Evolutionary conservation across 2,113 vertebrate genomes (phyloP), one percentile per base, ranked within the genome.

Genomic region (Stictonetta naevosa): DNA sequence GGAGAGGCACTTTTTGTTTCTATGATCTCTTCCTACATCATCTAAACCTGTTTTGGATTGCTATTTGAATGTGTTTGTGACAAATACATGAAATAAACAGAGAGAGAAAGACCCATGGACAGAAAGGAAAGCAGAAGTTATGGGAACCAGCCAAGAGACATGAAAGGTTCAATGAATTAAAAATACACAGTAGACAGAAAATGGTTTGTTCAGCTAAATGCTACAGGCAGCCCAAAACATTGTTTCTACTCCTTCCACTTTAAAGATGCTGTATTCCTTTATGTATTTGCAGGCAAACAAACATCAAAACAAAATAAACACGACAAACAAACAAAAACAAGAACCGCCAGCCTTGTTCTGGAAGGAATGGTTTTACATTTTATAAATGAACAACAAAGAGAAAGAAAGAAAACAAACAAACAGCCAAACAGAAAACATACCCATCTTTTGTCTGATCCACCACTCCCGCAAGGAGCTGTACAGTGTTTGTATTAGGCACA

Each of bases 361-460:
- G 31, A 93, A 81, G 31, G 48, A 91, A 82, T 5, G 4, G 28
- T 6, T 87, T 50, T 42, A 8, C 23, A 31, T 44, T 88, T 91
- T 83, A 72, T 50, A 83, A 83, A 83, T 18, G 4, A 87, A 60
- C 31, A 75, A 79, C 17, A 90, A 67, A 78, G 63, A 48, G 83
- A 76, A 77, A 85, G 6, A 78, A 77, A 85, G 5, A 53, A 60
- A 36, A 20, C 15, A 63, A 38, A 38, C 52, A 55, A 26, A 55
- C 52, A n/a, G n/a, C n/a, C n/a, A 25, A 8, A 21, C 8, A 34
- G 10, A 56, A 48, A 46, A 97, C 98, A 94, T 95, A 99, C 98
- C 98, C 98, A 96, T 99, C 98, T 97, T 99, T 99, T 80, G 98
- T 99, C 96, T 99, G 98, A 97, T 99, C 98, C 96, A 98, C 98